Evolutionary conservation across 2,888 invertebrate species (phyloP).

Genomic region (Zaprionus bogoriensis): DNA sequence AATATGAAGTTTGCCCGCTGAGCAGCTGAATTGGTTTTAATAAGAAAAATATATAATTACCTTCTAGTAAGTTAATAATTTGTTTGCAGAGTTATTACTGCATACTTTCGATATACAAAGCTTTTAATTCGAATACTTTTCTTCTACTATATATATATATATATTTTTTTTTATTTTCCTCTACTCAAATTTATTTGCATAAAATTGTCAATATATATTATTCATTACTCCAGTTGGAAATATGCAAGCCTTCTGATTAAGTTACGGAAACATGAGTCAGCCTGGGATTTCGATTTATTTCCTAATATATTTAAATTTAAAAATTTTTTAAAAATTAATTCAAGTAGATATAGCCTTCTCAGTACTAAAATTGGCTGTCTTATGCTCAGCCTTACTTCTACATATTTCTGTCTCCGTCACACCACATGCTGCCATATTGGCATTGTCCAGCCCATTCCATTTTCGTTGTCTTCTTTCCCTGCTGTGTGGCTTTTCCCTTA

Average conservation of each 20-base stretch:
- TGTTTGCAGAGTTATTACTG: neutral
- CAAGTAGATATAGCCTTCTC: neutral
- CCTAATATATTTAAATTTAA: no score
- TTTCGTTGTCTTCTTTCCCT: slow-evolving; percentile 1
- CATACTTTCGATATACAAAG: no score
- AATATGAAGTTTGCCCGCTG: no score
- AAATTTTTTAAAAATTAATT: neutral
- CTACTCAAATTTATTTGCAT: no score
- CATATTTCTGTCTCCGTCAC: neutral
- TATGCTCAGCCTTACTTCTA: neutral
- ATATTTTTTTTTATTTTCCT: no score
- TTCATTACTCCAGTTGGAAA: no score
- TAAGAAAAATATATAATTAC: neutral
- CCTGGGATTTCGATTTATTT: no score
- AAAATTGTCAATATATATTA: no score
- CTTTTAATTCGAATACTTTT: no score
- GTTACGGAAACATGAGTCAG: no score
- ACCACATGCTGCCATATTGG: neutral
- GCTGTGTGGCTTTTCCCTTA: neutral
- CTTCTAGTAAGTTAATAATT: neutral
- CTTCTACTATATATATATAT: no score
- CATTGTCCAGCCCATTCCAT: neutral
- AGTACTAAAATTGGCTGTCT: neutral
- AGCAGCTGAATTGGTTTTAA: neutral
- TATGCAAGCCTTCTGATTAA: no score